These are phyloP conservation scores for Zeuzera pyrina DNA, from an alignment of 2,888 invertebrate species.

Conservation along the genomic window DNA sequence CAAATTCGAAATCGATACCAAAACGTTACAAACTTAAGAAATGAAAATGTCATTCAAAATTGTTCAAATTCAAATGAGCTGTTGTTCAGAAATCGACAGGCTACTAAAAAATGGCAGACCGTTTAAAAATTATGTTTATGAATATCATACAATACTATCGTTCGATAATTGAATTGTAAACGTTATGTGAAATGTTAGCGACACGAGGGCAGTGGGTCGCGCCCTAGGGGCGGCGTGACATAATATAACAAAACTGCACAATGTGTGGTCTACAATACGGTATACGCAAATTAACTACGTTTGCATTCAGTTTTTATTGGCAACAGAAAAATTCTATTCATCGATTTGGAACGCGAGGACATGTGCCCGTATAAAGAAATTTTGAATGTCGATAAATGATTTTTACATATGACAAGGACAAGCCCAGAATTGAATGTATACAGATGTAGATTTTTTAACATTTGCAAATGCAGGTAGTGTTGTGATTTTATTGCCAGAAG, in stretches of 20 bases:
- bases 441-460: conserved; percentile 53
- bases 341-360: conserved; percentile 52
- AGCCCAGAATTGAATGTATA: conserved; percentile 18
- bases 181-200: conserved; percentile 21
- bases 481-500: conserved; percentile 35
- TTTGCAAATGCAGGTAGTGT: conserved; percentile 49
- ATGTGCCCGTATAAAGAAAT: conserved; percentile 54
- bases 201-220: conserved; percentile 59
- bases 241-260: conserved; percentile 36
- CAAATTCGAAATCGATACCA: conserved; percentile 59
- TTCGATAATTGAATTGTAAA: conserved; percentile 59
- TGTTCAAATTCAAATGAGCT: conserved; percentile 52
- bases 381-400: conserved; percentile 66
- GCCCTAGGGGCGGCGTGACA: conserved; percentile 44
- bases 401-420: conserved; percentile 62
- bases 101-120: conserved; percentile 45
- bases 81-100: conserved; percentile 43
- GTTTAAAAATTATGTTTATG: conserved; percentile 46
- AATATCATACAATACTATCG: conserved; percentile 38
- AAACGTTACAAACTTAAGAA: conserved; percentile 18
- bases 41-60: conserved; percentile 30
- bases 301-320: conserved; percentile 60
- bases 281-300: conserved; percentile 66
- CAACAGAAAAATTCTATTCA: conserved; percentile 61
- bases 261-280: conserved; percentile 57